Evolutionary conservation across 2,797 vertebrate species (phyloP), one percentile per base, ranked within the genome.

Genomic region (Pelochelys cantorii): DNA sequence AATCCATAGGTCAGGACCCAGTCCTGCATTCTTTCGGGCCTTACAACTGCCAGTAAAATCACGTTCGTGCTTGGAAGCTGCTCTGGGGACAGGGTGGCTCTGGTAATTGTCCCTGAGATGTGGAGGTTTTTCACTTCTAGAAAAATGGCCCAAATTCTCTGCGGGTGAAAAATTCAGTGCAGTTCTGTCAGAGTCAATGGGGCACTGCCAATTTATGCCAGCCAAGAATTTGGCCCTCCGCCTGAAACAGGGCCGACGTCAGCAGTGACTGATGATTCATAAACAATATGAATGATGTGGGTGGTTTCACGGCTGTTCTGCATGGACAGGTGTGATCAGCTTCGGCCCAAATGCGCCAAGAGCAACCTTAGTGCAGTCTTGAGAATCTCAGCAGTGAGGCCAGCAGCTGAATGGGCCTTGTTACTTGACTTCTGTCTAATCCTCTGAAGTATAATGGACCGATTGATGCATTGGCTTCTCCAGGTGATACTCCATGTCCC

Each of bases 1-100:
- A 79, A 91, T 93, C 96, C 96, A 94, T 93, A 83, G 94, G 95
- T 6, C 48, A 4, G 93, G 95, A 93, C 93, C 95, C 92, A 60
- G 92, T 71, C 96, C 93, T 88, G 3, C 94, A 94, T 96, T 96
- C 96, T 90, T 96, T 53, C 90, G 81, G 83, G 79, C 0, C 60
- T 77, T 20, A 92, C 71, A 84, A 86, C 89, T 77, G 89, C 68
- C 84, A 7, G 83, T 25, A 93, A 77, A 79, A 87, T 56, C 56
- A 52, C 4, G 85, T 83, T 27, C 90, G 80, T 92, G 89, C 89
- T 86, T 68, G 88, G 5, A 2, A 52, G 87, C 54, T 3, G 2
- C 59, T 81, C 12, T 23, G 12, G 75, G 60, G 42, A 37, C 59
- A 1, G 92, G n/a, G 42, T 27, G 23, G 71, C 4, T 25, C 83